Percentiles rank a stretch among this genome's conserved stretches.
phyloP scores from a whole-genome alignment of 1,140 invertebrate genomes.

The Eueides isabella region DNA sequence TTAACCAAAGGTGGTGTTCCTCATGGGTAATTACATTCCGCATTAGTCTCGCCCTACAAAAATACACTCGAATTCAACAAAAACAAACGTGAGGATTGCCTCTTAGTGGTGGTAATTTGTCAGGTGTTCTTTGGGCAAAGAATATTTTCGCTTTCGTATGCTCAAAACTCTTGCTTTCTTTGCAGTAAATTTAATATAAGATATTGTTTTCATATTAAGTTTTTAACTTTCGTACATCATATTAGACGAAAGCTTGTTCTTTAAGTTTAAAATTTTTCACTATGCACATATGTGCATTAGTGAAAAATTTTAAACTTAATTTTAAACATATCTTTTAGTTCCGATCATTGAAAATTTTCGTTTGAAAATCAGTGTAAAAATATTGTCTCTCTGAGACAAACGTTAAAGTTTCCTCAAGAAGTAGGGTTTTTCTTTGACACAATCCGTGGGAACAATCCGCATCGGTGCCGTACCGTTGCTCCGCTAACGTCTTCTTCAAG shows the following conservation, averaged over 20 bases:
- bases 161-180: neutral
- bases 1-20: conserved; percentile 28
- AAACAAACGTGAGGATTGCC: conserved; percentile 78
- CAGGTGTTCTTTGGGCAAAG: conserved; percentile 67
- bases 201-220: too few species aligned
- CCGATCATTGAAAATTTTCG: too few species aligned
- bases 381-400: conserved; percentile 34
- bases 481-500: conserved; percentile 76
- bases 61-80: conserved; percentile 74
- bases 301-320: too few species aligned
- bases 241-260: too few species aligned
- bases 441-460: conserved; percentile 71
- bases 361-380: too few species aligned
- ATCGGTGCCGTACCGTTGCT: conserved; percentile 50
- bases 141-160: conserved; percentile 39
- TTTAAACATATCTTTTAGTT: too few species aligned
- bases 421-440: conserved; percentile 55
- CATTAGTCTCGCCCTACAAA: conserved; percentile 72
- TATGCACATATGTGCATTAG: too few species aligned
- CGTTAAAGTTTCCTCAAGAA: neutral
- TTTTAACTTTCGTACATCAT: too few species aligned
- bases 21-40: conserved; percentile 57
- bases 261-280: too few species aligned
- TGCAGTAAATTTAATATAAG: too few species aligned
- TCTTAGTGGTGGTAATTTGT: conserved; percentile 73